These are phyloP conservation scores for Chionomys nivalis DNA, from an alignment of 2,113 vertebrate species.

Conservation along the genomic window DNA sequence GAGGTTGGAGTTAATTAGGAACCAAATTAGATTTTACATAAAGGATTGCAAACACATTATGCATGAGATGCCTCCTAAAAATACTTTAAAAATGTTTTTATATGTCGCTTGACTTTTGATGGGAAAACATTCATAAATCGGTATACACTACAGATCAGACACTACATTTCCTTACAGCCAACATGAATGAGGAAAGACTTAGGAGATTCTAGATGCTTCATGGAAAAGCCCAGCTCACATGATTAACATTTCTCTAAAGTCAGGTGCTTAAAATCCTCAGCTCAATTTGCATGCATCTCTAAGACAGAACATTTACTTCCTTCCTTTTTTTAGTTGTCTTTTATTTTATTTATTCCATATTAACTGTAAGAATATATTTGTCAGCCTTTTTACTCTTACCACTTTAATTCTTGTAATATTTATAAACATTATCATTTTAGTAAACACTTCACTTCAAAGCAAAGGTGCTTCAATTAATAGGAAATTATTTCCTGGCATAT, in stretches of 20 bases:
- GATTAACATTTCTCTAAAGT: no score
- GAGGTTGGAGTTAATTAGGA: not conserved
- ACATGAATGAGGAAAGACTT: not conserved
- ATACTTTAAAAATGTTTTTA: not conserved
- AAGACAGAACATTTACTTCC: not conserved
- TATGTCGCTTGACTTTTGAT: not conserved
- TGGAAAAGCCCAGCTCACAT: not conserved
- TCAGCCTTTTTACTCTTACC: not conserved
- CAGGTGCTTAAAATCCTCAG: not conserved
- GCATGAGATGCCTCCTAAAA: no score
- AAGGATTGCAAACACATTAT: not conserved
- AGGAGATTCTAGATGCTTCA: not conserved
- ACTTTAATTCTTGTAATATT: not conserved
- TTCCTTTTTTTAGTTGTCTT: not conserved
- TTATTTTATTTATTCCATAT: not conserved
- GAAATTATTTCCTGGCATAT: no score
- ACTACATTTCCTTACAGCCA: not conserved
- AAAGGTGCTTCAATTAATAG: not conserved
- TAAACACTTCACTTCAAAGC: not conserved
- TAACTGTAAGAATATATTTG: not conserved
- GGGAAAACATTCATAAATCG: no score
- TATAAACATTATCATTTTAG: not conserved
- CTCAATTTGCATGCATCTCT: not conserved
- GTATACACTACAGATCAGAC: not conserved
- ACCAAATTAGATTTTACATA: not conserved